A percentile compares a stretch with the other conserved stretches of the same genome.
These are phyloP conservation scores for Harlomillsia oculata DNA, from an alignment of 1,140 invertebrate species.

Conservation along the genomic window DNA sequence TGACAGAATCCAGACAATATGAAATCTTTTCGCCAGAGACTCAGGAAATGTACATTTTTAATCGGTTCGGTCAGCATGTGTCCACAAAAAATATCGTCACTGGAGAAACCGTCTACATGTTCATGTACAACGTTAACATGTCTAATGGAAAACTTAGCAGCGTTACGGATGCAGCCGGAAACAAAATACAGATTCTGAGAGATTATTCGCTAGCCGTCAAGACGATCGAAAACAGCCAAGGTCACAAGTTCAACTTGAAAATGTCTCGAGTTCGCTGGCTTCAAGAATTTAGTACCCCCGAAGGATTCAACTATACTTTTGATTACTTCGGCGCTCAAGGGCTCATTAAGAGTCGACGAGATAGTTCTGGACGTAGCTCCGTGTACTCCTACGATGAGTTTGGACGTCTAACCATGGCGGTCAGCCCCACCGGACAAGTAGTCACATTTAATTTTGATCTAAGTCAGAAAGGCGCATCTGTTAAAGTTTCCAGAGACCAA, in stretches of 20 bases:
- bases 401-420: slow-evolving; percentile 75
- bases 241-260: slow-evolving; percentile 76
- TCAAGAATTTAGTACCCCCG: slow-evolving; percentile 75
- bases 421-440: slow-evolving; percentile 83
- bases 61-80: slow-evolving; percentile 87
- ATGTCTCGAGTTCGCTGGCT: slow-evolving; percentile 83
- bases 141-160: slow-evolving; percentile 88
- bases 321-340: slow-evolving; percentile 84
- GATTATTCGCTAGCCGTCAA: slow-evolving; percentile 82
- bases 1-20: slow-evolving; percentile 61
- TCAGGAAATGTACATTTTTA: slow-evolving; percentile 92
- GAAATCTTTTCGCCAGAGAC: slow-evolving; percentile 91
- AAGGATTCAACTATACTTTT: slow-evolving; percentile 85
- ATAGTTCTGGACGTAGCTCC: slow-evolving; percentile 80
- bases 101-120: slow-evolving; percentile 79
- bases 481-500: slow-evolving; percentile 71
- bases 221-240: slow-evolving; percentile 87
- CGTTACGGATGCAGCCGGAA: slow-evolving; percentile 84
- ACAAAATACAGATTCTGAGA: slow-evolving; percentile 76
- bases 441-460: slow-evolving; percentile 76
- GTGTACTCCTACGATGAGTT: slow-evolving; percentile 94
- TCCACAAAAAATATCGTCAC: slow-evolving; percentile 86
- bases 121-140: slow-evolving; percentile 92
- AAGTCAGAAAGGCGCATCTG: slow-evolving; percentile 75
- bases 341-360: slow-evolving; percentile 73